Conservation (phyloP, 2,113 vertebrate species). For the Pyrgilauda ruficollis region DNA sequence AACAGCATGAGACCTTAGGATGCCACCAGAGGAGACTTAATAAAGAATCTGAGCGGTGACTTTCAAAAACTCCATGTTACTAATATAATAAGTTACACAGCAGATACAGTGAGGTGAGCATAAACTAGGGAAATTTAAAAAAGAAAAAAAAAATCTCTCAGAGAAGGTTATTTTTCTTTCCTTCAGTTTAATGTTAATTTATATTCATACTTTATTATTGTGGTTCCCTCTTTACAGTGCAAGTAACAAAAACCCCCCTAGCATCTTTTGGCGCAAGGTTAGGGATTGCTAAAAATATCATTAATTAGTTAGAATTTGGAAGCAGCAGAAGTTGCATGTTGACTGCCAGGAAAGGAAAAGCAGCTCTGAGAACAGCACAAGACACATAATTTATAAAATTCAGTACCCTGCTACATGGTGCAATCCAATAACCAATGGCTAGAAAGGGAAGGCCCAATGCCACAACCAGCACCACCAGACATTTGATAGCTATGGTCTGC, state of each 20-base stretch:
- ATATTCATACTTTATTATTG: not conserved
- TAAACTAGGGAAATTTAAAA: fast-evolving
- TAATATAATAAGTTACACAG: not conserved
- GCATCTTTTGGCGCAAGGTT: not conserved
- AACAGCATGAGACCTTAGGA: not conserved
- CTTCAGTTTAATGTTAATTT: not conserved
- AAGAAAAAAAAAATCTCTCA: not conserved
- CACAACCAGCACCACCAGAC: constrained; percentile 86
- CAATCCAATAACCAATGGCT: constrained; percentile 87
- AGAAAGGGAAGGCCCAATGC: constrained; percentile 86
- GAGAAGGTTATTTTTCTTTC: not conserved
- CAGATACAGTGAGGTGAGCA: not conserved
- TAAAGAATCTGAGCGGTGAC: not conserved
- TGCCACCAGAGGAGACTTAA: not conserved
- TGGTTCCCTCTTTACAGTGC: not conserved
- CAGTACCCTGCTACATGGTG: constrained; percentile 87
- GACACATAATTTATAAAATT: not conserved
- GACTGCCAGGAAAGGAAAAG: not conserved
- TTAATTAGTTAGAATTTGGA: not conserved
- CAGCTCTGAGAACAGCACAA: not conserved
- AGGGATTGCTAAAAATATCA: not conserved
- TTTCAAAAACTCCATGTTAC: not conserved
- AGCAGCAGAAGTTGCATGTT: not conserved
- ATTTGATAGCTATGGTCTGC: constrained; percentile 85
- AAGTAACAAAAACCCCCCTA: not conserved